Conservation (phyloP, 1,140 invertebrate genomes). For the Drosophila auraria region DNA sequence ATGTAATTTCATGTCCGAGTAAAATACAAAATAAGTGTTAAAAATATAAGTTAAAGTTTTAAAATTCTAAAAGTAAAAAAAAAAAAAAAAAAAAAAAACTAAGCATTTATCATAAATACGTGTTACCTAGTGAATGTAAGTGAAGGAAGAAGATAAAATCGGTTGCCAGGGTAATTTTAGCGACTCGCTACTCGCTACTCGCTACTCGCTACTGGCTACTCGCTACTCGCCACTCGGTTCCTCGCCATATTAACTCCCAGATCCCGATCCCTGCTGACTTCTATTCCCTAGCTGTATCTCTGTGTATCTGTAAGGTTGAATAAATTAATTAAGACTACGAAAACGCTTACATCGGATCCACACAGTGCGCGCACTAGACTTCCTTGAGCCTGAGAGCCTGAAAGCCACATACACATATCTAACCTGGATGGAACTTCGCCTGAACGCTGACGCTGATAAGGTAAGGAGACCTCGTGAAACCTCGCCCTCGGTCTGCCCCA, state of each 20-base stretch:
- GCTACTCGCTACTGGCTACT: conserved; percentile 1
- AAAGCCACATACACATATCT: conserved; percentile 5
- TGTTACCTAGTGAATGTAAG: conserved; percentile 9
- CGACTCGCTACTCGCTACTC: neutral
- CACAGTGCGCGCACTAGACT: too few species aligned
- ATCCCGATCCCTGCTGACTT: neutral
- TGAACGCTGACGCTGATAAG: conserved; percentile 53
- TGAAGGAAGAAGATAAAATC: conserved; percentile 13
- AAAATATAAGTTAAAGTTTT: too few species aligned
- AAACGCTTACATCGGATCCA: conserved; percentile 56
- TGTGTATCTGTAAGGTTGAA: conserved; percentile 33
- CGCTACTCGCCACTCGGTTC: conserved; percentile 4
- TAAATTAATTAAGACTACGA: conserved; percentile 68
- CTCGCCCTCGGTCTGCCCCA: conserved; percentile 4
- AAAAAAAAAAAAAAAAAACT: neutral
- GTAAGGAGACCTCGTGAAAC: conserved; percentile 12
- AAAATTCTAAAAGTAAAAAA: too few species aligned
- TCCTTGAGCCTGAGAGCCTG: conserved; percentile 10
- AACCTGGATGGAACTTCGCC: conserved; percentile 56
- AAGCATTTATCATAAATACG: conserved; percentile 20
- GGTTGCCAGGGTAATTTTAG: conserved; percentile 10
- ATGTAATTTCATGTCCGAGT: too few species aligned
- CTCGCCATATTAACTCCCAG: neutral
- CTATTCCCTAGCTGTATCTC: conserved; percentile 4
- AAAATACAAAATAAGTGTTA: too few species aligned